These are phyloP conservation scores for Phasia obesa DNA, from an alignment of 2,888 invertebrate genomes.

Conservation along the genomic window DNA sequence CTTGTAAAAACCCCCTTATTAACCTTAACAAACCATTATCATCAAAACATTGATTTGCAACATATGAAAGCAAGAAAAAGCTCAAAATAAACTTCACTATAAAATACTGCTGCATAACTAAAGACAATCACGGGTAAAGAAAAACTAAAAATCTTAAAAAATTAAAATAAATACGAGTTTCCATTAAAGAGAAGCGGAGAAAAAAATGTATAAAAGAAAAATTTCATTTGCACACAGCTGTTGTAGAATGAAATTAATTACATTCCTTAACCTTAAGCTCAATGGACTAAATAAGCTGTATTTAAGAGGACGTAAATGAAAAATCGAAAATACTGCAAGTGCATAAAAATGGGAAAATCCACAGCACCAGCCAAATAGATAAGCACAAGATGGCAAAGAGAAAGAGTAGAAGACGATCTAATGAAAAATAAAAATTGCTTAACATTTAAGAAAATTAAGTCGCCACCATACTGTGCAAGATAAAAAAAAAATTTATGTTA, in stretches of 20 bases:
- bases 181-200: background rate
- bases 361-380: slow-evolving; percentile 2
- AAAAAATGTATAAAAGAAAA: slow-evolving; percentile 27
- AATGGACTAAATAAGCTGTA: slow-evolving; percentile 69
- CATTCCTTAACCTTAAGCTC: slow-evolving; percentile 71
- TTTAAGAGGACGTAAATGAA: slow-evolving; percentile 67
- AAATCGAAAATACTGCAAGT: slow-evolving; percentile 58
- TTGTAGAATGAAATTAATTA: slow-evolving; percentile 72
- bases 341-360: slow-evolving; percentile 29
- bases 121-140: background rate
- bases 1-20: background rate
- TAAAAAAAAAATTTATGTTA: slow-evolving; percentile 29
- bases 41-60: slow-evolving; percentile 54
- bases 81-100: slow-evolving; percentile 33
- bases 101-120: slow-evolving; percentile 6
- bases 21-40: slow-evolving; percentile 17
- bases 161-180: slow-evolving; percentile 46
- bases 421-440: slow-evolving; percentile 28
- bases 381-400: slow-evolving; percentile 10
- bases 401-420: background rate
- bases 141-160: slow-evolving; percentile 32
- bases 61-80: slow-evolving; percentile 20
- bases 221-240: slow-evolving; percentile 68
- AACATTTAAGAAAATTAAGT: slow-evolving; percentile 55
- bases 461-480: slow-evolving; percentile 13